Evolutionary conservation across 1,140 invertebrate genomes (phyloP).

Genomic region (Bombus consobrinus): DNA sequence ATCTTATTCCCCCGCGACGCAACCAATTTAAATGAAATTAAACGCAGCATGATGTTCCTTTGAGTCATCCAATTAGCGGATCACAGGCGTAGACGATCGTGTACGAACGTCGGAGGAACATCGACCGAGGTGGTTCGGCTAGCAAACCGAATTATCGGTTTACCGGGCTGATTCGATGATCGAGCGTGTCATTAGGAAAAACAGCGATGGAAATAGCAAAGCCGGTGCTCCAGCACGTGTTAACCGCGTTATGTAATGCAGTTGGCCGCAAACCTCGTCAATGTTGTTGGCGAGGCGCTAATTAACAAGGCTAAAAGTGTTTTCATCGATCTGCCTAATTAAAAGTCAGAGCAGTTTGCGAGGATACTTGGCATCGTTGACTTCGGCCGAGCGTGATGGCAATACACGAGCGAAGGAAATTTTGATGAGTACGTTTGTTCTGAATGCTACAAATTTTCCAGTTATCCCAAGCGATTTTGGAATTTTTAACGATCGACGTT

Average conservation of each 20-base stretch:
- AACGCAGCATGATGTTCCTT: neutral
- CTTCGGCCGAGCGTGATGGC: neutral
- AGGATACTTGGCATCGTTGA: neutral
- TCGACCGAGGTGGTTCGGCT: neutral
- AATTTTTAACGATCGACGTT: too few species aligned
- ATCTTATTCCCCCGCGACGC: too few species aligned
- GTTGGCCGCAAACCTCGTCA: neutral
- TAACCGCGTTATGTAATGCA: neutral
- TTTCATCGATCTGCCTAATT: slow-evolving; percentile 5
- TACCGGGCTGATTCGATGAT: neutral
- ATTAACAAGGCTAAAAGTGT: neutral
- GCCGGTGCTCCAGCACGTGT: neutral
- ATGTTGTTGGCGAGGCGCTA: neutral
- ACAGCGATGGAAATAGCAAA: neutral
- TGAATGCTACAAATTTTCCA: too few species aligned
- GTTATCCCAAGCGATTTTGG: too few species aligned
- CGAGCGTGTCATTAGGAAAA: neutral
- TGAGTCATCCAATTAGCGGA: neutral
- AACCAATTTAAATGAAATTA: too few species aligned
- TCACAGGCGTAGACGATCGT: neutral
- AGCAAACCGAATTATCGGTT: neutral
- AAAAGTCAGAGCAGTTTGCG: neutral
- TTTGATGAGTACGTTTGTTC: neutral
- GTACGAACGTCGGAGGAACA: neutral
- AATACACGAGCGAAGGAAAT: neutral